Conservation (phyloP, 2,113 vertebrate species). For the Sander lucioperca region DNA sequence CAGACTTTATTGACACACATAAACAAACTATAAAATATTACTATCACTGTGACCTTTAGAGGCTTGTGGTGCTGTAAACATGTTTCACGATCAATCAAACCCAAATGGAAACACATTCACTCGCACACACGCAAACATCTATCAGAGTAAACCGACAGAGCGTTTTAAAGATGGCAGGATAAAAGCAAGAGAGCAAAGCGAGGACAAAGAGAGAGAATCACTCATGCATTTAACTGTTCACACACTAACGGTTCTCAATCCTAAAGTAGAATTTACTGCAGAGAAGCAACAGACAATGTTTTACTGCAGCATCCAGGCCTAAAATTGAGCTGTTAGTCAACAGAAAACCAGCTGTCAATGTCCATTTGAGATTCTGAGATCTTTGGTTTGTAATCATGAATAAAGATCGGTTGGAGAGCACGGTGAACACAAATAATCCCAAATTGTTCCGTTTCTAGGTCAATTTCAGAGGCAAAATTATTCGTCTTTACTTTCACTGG, state of each 20-base stretch:
- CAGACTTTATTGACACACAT: conserved; percentile 12
- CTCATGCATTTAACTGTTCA: conserved; percentile 48
- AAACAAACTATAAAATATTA: conserved; percentile 44
- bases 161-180: conserved; percentile 22
- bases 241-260: conserved; percentile 25
- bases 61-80: conserved; percentile 45
- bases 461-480: neutral
- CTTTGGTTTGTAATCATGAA: neutral
- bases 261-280: conserved; percentile 20
- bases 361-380: conserved; percentile 1
- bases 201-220: conserved; percentile 26
- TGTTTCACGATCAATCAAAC: conserved; percentile 61
- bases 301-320: conserved; percentile 28
- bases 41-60: conserved; percentile 59
- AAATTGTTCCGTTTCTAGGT: neutral
- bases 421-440: neutral
- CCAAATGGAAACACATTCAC: conserved; percentile 42
- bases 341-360: neutral
- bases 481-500: neutral
- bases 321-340: conserved; percentile 32
- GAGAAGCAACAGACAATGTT: conserved; percentile 1
- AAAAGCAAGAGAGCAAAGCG: conserved; percentile 5
- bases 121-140: neutral
- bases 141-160: conserved; percentile 6
- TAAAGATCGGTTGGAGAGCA: neutral